A percentile compares a stretch with the other conserved stretches of the same genome.
phyloP scores from a whole-genome alignment of 1,140 invertebrate species.

The Aleiodes sp. region DNA sequence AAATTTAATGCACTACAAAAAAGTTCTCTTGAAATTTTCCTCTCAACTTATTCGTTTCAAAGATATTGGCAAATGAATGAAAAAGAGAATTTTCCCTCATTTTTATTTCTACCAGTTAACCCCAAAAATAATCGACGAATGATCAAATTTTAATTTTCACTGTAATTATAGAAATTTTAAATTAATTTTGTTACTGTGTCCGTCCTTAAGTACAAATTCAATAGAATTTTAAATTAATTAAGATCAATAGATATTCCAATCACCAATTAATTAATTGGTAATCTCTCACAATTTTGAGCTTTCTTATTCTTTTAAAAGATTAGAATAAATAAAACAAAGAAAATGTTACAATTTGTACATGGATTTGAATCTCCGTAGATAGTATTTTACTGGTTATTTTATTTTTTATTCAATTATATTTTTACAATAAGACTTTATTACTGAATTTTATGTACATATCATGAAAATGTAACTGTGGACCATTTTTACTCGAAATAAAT shows the following conservation, averaged over 20 bases:
- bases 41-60: too few relatives aligned
- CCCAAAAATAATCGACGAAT: too few relatives aligned
- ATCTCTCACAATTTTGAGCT: not conserved
- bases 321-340: not conserved
- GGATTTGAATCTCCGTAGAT: not conserved
- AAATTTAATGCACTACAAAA: too few relatives aligned
- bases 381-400: not conserved
- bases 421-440: slow-evolving; percentile 3
- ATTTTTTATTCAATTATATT: too few relatives aligned
- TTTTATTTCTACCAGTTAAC: too few relatives aligned
- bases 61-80: too few relatives aligned
- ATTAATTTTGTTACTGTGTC: not conserved
- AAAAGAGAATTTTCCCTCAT: too few relatives aligned
- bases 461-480: not conserved
- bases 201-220: slow-evolving; percentile 19
- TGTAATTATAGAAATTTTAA: not conserved
- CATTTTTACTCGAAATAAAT: slow-evolving; percentile 12
- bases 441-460: not conserved
- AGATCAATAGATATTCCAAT: not conserved
- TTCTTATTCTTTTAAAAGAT: not conserved
- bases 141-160: not conserved
- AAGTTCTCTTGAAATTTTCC: too few relatives aligned
- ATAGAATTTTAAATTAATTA: not conserved
- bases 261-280: not conserved
- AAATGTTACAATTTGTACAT: not conserved